Conservation (phyloP, 1,140 invertebrate genomes). For the Octopus bimaculoides region DNA sequence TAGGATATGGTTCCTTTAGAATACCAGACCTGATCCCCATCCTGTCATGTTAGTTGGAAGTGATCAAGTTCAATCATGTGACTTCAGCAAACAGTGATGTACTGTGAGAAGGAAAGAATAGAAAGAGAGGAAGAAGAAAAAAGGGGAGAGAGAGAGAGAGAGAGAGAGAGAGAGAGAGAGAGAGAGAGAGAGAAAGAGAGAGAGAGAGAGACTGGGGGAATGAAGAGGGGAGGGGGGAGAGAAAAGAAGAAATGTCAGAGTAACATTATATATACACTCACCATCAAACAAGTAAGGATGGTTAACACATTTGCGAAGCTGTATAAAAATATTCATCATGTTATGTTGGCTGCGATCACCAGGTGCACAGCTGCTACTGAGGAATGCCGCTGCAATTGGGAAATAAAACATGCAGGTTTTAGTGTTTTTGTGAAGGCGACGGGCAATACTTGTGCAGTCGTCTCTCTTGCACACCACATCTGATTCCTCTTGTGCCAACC, state of each 20-base stretch:
- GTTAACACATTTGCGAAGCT: conserved; percentile 57
- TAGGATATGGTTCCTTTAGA: too few species aligned
- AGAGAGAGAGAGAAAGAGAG: background rate
- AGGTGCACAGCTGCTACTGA: too few species aligned
- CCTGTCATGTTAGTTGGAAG: too few species aligned
- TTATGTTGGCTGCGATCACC: background rate
- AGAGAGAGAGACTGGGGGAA: background rate
- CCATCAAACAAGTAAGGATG: conserved; percentile 58
- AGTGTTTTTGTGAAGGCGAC: too few species aligned
- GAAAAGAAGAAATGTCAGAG: background rate
- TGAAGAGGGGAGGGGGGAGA: background rate
- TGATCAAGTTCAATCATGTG: too few species aligned
- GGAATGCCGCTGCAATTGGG: too few species aligned
- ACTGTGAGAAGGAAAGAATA: background rate
- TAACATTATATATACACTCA: conserved; percentile 23
- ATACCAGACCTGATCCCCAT: too few species aligned
- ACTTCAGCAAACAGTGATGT: too few species aligned
- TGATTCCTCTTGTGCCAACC: too few species aligned
- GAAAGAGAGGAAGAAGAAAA: background rate
- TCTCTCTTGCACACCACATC: too few species aligned
- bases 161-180: background rate
- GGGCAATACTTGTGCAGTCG: background rate
- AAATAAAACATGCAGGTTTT: too few species aligned
- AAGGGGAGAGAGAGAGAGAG: background rate
- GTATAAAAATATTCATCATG: conserved; percentile 56